Evolutionary conservation across 2,797 vertebrate species (phyloP), one percentile per base, ranked within the genome.

Genomic region (Rousettus madagascariensis): DNA sequence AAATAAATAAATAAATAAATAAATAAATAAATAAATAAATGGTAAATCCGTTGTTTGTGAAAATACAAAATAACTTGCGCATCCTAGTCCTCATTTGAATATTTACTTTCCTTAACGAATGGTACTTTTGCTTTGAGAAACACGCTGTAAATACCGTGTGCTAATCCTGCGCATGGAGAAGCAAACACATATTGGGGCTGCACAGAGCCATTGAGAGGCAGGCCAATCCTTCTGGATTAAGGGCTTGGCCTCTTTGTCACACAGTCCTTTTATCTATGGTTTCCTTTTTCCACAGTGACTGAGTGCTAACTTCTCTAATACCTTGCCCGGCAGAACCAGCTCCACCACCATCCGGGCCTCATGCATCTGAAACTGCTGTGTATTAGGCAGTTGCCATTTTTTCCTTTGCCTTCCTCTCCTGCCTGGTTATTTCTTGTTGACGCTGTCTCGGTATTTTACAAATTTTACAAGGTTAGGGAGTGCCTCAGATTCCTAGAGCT

Each of bases 301-400:
- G 51, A 55, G 28, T 74, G 19, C n/a, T 10, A 20, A 41, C 1
- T 10, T 71, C 36, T 59, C 22, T 8, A 55, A 10, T 20, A 43
- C 28, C 3, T 80, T 16, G 7, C 2, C 19, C 4, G 13, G 36
- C 43, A 26, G 43, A 26, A 57, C 10, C 20, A 30, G 0, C 10
- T 77, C 13, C 20, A n/a, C 2, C 1, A 38, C 8, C 11, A 8
- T 28, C 5, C 17, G 22, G 20, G 17, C 49, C 20, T 41, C 16
- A 26, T 30, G 28, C 28, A 28, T 41, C 90, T 26, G 43, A 38
- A 66, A 8, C 43, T n/a, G 2, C 2, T 49, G 3, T 6, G 16
- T 1, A 8, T 17, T 13, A 71, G 36, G 1, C 36, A 51, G 26
- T 2, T 75, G 15, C 22, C 2, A 0, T 17, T 20, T 10, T 13